These are phyloP conservation scores for Priocnemis perturbator DNA, from an alignment of 2,888 invertebrate genomes.

Conservation along the genomic window DNA sequence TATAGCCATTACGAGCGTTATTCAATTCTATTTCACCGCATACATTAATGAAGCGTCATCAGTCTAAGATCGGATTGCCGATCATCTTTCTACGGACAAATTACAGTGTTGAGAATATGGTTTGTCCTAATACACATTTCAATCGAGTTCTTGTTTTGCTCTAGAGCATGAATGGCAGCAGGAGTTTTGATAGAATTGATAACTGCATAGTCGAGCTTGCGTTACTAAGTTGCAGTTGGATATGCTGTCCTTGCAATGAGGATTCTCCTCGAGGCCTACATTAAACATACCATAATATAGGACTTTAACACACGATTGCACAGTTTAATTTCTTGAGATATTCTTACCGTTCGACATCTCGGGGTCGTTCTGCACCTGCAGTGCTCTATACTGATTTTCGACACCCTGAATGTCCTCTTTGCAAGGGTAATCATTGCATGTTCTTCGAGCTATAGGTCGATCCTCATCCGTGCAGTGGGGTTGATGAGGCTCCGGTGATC, in stretches of 20 bases:
- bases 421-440: conserved; percentile 75
- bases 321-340: neutral
- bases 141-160: conserved; percentile 47
- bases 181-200: conserved; percentile 87
- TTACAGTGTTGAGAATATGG: too few species aligned
- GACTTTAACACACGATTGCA: neutral
- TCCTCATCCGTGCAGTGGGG: conserved; percentile 76
- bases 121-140: neutral
- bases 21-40: too few species aligned
- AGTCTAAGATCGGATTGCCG: too few species aligned
- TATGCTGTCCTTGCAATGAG: conserved; percentile 83
- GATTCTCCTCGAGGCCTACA: conserved; percentile 70
- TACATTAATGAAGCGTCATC: too few species aligned
- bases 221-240: conserved; percentile 87
- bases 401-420: conserved; percentile 46
- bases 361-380: conserved; percentile 59
- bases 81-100: too few species aligned
- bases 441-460: conserved; percentile 75
- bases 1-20: too few species aligned
- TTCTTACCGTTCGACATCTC: conserved; percentile 50
- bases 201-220: conserved; percentile 90
- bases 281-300: conserved; percentile 37
- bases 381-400: conserved; percentile 42
- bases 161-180: conserved; percentile 84
- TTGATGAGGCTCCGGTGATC: conserved; percentile 71